Evolutionary conservation across 2,797 vertebrate genomes (phyloP), one percentile per base, ranked within the genome.

Genomic region (Lithobates sylvaticus): DNA sequence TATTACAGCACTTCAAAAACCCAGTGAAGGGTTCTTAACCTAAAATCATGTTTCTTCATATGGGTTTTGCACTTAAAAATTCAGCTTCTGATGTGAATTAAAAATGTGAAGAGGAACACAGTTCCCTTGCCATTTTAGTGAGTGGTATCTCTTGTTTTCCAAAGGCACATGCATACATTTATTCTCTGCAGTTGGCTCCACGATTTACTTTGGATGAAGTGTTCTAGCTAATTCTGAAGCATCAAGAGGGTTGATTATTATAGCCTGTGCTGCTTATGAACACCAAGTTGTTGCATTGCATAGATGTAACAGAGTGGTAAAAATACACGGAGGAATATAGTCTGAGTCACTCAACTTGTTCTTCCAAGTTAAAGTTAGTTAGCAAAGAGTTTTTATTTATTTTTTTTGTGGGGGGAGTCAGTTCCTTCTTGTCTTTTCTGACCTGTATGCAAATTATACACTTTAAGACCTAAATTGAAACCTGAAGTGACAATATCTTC

Each of bases 101-200:
- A 87, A 87, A 87, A 87, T 87, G 81, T 87, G 77, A 87, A 80
- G 81, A 87, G 86, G 32, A 74, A 80, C 65, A 71, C 47, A 47
- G 81, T 64, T 87, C 86, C 86, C 86, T 36, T 76, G 81, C 81
- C 70, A 84, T 87, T 87, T 87, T 87, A 75, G 86, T 80, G 81
- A 87, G 86, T 87, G 86, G 70, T 80, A 87, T 84, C 47, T 84
- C 86, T 87, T 87, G 86, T 87, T 87, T 84, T 80, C 71, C 86
- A 76, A 76, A 79, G 70, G 64, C 71, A 42, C 86, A 87, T 87
- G 86, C 70, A 87, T 87, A 87, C 76, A 87, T 87, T 87, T 87
- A 87, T 87, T 76, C 76, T 76, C 76, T 54, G 86, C 71, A 39
- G 76, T 76, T 80, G 64, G 47, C 86, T 84, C 71, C 81, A 79